These are phyloP conservation scores for Steinernema carpocapsae DNA, from an alignment of 2,888 invertebrate genomes.

Conservation along the genomic window DNA sequence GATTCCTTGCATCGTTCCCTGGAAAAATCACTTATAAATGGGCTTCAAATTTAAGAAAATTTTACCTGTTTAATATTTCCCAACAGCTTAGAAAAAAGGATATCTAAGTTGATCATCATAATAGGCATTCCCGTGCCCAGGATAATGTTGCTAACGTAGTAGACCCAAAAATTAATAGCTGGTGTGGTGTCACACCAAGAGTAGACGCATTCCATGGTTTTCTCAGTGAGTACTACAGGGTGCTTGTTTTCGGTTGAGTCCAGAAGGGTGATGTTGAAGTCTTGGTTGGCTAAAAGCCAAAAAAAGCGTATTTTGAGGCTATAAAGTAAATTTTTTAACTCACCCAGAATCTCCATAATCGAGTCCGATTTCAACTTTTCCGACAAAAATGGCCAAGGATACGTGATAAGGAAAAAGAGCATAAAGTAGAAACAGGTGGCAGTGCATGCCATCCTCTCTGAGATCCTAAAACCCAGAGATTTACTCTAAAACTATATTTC, in stretches of 20 bases:
- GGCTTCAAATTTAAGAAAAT: neutral
- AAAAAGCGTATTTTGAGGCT: neutral
- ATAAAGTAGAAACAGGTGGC: slow-evolving; percentile 1
- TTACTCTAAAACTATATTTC: neutral
- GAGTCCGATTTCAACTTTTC: neutral
- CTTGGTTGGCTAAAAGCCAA: neutral
- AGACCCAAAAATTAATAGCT: slow-evolving; percentile 46
- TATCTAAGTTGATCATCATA: slow-evolving; percentile 49
- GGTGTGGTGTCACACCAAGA: slow-evolving; percentile 48
- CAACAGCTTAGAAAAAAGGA: slow-evolving; percentile 52
- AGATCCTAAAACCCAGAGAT: neutral
- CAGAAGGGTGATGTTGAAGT: neutral
- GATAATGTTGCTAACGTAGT: slow-evolving; percentile 49
- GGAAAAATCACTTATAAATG: too few species aligned
- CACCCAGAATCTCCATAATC: neutral
- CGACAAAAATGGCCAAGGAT: slow-evolving; percentile 51
- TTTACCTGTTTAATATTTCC: slow-evolving; percentile 48
- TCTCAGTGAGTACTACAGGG: neutral
- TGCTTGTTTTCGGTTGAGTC: neutral
- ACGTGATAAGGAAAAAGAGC: slow-evolving; percentile 50
- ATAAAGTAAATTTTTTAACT: neutral
- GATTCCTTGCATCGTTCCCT: slow-evolving; percentile 49
- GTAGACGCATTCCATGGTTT: slow-evolving; percentile 43
- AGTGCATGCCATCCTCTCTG: slow-evolving; percentile 22
- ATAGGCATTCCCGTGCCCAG: slow-evolving; percentile 47